phyloP scores from a whole-genome alignment of 2,888 invertebrate genomes.

The Gastracanthus pulcherrimus region DNA sequence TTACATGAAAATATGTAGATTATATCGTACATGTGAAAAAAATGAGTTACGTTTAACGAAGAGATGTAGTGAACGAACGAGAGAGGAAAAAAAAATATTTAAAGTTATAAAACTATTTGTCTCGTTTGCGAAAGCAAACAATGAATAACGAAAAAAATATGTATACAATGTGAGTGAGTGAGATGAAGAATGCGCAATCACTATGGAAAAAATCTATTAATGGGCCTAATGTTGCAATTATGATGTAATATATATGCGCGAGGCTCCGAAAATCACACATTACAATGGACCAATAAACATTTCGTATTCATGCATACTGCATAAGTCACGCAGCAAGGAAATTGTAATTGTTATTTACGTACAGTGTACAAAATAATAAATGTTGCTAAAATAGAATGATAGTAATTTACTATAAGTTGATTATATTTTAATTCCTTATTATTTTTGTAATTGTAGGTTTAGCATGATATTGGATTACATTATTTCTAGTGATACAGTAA shows the following conservation, averaged over 20 bases:
- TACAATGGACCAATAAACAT: slow-evolving; percentile 54
- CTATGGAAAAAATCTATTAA: background rate
- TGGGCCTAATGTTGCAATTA: slow-evolving; percentile 42
- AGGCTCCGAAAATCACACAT: slow-evolving; percentile 37
- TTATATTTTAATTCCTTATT: background rate
- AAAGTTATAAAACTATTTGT: slow-evolving; percentile 11
- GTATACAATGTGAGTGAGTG: slow-evolving; percentile 1
- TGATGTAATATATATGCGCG: slow-evolving; percentile 23
- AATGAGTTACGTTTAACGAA: background rate
- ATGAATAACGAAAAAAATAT: background rate
- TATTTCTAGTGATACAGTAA: no score
- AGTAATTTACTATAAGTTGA: slow-evolving; percentile 2
- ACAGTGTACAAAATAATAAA: slow-evolving; percentile 55
- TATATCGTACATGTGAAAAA: slow-evolving; percentile 24
- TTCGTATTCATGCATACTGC: slow-evolving; percentile 45
- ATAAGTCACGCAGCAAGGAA: slow-evolving; percentile 43
- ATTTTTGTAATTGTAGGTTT: background rate
- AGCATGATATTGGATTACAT: no score
- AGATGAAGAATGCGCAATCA: slow-evolving; percentile 12
- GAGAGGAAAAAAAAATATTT: slow-evolving; percentile 2
- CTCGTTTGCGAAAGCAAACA: slow-evolving; percentile 15
- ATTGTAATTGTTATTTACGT: slow-evolving; percentile 54
- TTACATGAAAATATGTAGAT: slow-evolving; percentile 19
- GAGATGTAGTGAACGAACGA: background rate
- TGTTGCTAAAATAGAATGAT: slow-evolving; percentile 48